A percentile compares a stretch with the other conserved stretches of the same genome.
Evolutionary conservation across 2,888 invertebrate genomes (phyloP).

Genomic region (Hydriomena furcata): DNA sequence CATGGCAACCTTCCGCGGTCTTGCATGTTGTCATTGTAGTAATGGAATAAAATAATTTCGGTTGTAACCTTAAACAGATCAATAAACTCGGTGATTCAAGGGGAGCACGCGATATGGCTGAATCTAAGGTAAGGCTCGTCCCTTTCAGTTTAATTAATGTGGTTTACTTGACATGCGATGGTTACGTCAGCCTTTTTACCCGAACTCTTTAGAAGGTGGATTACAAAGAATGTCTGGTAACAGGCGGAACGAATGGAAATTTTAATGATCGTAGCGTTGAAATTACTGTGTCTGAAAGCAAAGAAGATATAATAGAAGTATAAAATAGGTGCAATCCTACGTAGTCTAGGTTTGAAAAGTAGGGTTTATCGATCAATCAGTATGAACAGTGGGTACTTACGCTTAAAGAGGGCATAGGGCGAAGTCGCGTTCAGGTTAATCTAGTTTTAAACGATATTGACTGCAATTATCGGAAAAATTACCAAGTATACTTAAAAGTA

Average conservation of each 20-base stretch:
- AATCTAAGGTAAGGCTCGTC: slow-evolving; percentile 67
- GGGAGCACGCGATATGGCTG: slow-evolving; percentile 75
- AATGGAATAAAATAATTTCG: slow-evolving; percentile 75
- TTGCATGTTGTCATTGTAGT: slow-evolving; percentile 67
- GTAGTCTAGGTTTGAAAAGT: neutral
- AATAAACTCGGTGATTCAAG: slow-evolving; percentile 72
- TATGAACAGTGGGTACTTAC: too few species aligned
- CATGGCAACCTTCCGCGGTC: slow-evolving; percentile 55
- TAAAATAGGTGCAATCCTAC: too few species aligned
- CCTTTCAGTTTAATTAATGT: slow-evolving; percentile 70
- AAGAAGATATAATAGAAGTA: too few species aligned
- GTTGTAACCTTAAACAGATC: slow-evolving; percentile 62
- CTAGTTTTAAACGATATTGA: too few species aligned
- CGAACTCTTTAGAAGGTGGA: slow-evolving; percentile 25
- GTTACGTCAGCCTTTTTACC: slow-evolving; percentile 31
- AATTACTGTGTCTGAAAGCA: too few species aligned
- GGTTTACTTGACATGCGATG: slow-evolving; percentile 63
- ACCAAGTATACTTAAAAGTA: too few species aligned
- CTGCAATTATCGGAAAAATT: too few species aligned
- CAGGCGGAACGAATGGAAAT: slow-evolving; percentile 4
- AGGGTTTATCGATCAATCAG: neutral
- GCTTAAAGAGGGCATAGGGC: too few species aligned
- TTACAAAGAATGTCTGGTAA: slow-evolving; percentile 12
- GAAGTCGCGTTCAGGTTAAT: too few species aligned
- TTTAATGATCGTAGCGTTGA: slow-evolving; percentile 5